Base-by-base conservation (phyloP, 2,113 vertebrate species). In the Gasterosteus aculeatus region DNA sequence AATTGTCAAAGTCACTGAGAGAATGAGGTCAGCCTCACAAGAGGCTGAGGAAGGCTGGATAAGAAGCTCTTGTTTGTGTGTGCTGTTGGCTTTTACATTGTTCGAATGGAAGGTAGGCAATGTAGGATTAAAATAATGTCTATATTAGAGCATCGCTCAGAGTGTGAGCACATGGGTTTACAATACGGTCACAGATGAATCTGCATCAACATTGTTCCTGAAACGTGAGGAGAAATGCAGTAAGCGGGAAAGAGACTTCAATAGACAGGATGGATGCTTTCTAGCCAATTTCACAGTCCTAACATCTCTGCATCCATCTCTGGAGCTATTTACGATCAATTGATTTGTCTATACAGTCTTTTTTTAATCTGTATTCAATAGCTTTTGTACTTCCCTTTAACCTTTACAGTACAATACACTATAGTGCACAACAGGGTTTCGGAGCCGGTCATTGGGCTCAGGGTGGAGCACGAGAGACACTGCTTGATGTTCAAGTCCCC, bases 361-460 rank as follows among this genome's bases (percentile, higher is more conserved):
- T 72, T 63, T 14, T 44, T 73, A 86, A 75, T 81, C 78, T 89
- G 80, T 88, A 81, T 84, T 85, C 83, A 91, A 88, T 82, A 93
- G 89, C 88, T 94, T 96, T 95, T 96, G 94, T 95, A 96, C 96
- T 93, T 97, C 97, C 97, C 96, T 97, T 98, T 98, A 93, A 95
- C 94, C 95, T 96, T 97, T 97, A 98, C 96, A 98, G 96, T 98
- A 97, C 94, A 95, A 95, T 93, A 96, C 95, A 97, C 96, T 95
- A 94, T 96, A 97, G 97, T 98, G 97, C 97, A 98, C 96, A 95
- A 95, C 90, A 94, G 94, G 94, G 82, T 95, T 96, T 96, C 94
- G 93, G 94, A 96, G 95, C 95, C 93, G 89, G 90, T 92, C 94
- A 89, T 39, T 90, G 78, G 90, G 95, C 94, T 95, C 94, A 87